Percentiles rank a stretch among this genome's conserved stretches.
Conservation (phyloP, 2,888 invertebrate species). For the Tachystola acroxantha region DNA sequence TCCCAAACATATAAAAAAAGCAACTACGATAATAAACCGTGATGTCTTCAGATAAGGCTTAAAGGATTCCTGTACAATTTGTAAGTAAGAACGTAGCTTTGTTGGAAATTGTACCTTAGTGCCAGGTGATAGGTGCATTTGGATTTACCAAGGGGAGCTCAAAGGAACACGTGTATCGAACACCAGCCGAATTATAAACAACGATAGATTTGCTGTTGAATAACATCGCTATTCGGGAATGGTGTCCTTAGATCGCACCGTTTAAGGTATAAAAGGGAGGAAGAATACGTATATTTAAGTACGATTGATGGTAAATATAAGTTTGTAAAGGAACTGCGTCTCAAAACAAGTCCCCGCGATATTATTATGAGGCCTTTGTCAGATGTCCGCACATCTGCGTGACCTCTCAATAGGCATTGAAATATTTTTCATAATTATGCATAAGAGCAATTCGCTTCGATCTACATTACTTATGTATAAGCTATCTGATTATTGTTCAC, state of each 20-base stretch:
- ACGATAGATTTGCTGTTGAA: constrained; percentile 16
- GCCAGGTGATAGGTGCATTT: constrained; percentile 70
- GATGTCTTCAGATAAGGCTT: neutral
- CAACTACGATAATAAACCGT: neutral
- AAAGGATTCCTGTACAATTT: neutral
- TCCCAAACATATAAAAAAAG: neutral
- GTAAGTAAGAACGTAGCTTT: neutral
- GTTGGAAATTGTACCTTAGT: constrained; percentile 19
- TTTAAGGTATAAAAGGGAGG: neutral
- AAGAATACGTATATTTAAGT: neutral
- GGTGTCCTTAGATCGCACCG: neutral
- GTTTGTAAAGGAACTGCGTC: constrained; percentile 45
- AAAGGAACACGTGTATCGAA: constrained; percentile 49
- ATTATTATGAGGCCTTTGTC: constrained; percentile 50
- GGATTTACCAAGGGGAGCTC: constrained; percentile 37
- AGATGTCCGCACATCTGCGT: constrained; percentile 44
- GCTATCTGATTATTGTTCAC: too few species aligned
- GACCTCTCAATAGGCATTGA: constrained; percentile 57
- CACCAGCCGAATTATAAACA: constrained; percentile 38
- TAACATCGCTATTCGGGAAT: neutral
- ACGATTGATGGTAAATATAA: constrained; percentile 10
- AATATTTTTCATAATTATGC: constrained; percentile 31
- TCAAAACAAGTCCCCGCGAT: constrained; percentile 44
- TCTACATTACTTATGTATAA: too few species aligned
- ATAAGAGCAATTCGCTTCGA: constrained; percentile 15